Base-by-base conservation (phyloP, 2,888 invertebrate genomes). In the Cantharis flavilabris region DNA sequence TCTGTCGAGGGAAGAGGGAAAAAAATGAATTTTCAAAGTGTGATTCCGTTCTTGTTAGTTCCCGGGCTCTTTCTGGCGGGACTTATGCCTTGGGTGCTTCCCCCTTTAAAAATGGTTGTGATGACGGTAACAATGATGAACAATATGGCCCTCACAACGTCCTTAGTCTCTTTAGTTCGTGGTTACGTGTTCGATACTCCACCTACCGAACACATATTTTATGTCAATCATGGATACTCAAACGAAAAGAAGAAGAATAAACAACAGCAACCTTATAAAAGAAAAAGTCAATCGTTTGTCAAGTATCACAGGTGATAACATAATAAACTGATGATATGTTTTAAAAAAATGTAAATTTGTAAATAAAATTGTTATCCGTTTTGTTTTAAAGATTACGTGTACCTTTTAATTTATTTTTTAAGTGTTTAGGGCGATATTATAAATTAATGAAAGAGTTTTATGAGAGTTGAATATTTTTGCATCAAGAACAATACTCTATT, bases 21-120 rank as follows among this genome's bases (percentile, higher is more conserved):
- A 14, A 63, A 69, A 3, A 64, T 70, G 49, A 69, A 70, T 23
- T 26, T 70, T 20, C 33, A 72, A 69, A 73, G 33, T 9, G n/a
- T 76, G 62, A 62, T 76, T 13, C 79, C 79, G 13, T 76, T 69
- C 30, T 83, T 93, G 71, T 83, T 93, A 18, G 85, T 93, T 79
- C 94, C 94, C 0, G 92, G 92, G 0, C 89, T 94, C 3, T 84
- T 93, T 0, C 89, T 94, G 89, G 91, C 93, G 1, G 93, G 93
- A 11, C 87, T 94, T 69, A 86, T 94, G 83, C 94, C 94, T 0
- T 94, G 94, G 86, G 86, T 93, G 16, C 85, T 94, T 83, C 94
- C 94, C 0, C 92, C 92, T 0, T 84, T 94, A 14, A 93, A 93
- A 85, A 90, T 94, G 90, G 91, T 92, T 85, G 92, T 92, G 0